Conservation (phyloP, 2,888 invertebrate genomes). For the Hyles lineata region DNA sequence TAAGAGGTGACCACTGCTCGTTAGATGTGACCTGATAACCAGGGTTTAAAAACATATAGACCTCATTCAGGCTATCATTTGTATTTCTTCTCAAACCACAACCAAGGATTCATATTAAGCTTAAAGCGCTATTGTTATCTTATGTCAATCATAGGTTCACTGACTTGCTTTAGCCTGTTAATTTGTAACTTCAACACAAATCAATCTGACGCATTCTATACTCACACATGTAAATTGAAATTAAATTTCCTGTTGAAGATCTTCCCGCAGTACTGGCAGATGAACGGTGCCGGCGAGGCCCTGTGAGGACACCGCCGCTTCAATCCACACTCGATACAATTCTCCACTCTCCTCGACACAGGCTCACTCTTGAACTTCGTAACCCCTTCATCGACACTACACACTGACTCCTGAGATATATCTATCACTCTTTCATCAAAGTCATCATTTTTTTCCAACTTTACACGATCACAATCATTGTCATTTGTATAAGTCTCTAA, state of each 20-base stretch:
- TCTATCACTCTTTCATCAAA: neutral
- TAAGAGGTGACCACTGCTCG: too few species aligned
- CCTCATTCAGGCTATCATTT: too few species aligned
- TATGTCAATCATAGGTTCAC: too few species aligned
- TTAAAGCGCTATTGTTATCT: too few species aligned
- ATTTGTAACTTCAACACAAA: neutral
- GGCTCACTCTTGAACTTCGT: slow-evolving; percentile 14
- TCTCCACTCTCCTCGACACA: slow-evolving; percentile 31
- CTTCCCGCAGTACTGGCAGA: slow-evolving; percentile 60
- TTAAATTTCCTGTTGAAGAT: slow-evolving; percentile 64
- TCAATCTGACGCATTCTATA: slow-evolving; percentile 26
- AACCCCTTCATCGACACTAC: neutral
- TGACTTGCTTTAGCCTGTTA: too few species aligned
- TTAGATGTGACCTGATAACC: too few species aligned
- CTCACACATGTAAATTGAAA: slow-evolving; percentile 62
- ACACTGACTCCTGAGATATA: neutral
- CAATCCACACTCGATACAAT: slow-evolving; percentile 54
- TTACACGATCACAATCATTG: slow-evolving; percentile 29
- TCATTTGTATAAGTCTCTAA: slow-evolving; percentile 36
- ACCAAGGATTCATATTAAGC: too few species aligned
- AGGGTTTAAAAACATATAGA: too few species aligned
- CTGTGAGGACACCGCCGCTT: slow-evolving; percentile 56
- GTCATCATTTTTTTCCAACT: neutral
- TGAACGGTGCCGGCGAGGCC: slow-evolving; percentile 47
- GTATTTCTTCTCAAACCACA: too few species aligned